Base-by-base conservation (phyloP, 2,888 invertebrate species). In the Anoplius nigerrimus region DNA sequence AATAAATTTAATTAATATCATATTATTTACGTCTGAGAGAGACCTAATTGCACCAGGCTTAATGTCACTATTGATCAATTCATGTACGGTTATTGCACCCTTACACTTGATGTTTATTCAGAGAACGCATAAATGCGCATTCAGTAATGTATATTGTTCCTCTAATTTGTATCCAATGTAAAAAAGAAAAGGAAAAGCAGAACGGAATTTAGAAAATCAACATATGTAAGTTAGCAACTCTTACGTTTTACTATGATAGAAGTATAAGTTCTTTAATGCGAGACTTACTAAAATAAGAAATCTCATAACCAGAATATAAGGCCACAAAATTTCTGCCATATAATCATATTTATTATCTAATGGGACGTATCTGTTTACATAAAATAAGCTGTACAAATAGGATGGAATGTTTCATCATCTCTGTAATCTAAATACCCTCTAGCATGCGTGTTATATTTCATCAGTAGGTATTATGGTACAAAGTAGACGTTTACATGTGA, bases 311-410 rank as follows among this genome's bases (percentile, higher is more conserved):
- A 45, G 62, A 76, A 79, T 79, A 68, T 79, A 79, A 79, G 77
- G 79, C 79, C 79, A 79, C 74, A 71, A 79, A 76, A 79, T 76
- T 72, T 70, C 62, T 60, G 68, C 65, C 69, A 56, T 78, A 74
- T 71, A 78, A 80, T 71, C 56, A 75, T 73, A 66, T 80, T 80
- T 80, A 80, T 78, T 78, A 80, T 70, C 78, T 80, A 80, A 78
- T 59, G 76, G 80, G 80, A 80, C 80, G 78, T 80, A 80, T 73
- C 61, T 70, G 71, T 78, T 72, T 78, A 78, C 72, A 76, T 79
- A 79, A 79, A 79, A 74, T 72, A 80, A 77, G 62, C 80, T 80
- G 75, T 80, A 80, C 80, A 80, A 80, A 78, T 62, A 79, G 80
- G 80, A 80, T 80, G 80, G 80, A 80, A 80, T 80, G 80, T 77